These are phyloP conservation scores for Mustela lutreola DNA, from an alignment of 2,113 vertebrate species.

Conservation along the genomic window DNA sequence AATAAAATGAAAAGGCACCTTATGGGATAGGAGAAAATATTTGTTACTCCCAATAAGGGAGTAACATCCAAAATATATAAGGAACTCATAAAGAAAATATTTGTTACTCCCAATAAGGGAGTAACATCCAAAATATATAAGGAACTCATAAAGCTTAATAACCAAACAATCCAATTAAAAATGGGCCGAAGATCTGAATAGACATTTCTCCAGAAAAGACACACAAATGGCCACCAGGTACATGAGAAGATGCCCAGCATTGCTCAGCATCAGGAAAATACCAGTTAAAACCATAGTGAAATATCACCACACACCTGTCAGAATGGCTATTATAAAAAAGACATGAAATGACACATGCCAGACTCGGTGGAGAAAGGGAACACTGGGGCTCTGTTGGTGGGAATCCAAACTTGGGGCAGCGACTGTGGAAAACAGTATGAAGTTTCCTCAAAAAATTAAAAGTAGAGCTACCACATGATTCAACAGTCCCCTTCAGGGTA, in stretches of 20 bases:
- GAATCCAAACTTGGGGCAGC: background rate
- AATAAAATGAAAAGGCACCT: background rate
- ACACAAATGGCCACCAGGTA: background rate
- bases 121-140: background rate
- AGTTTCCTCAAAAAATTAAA: background rate
- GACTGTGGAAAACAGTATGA: background rate
- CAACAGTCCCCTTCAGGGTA: background rate
- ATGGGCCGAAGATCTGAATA: background rate
- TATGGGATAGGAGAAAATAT: background rate
- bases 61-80: background rate
- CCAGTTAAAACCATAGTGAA: background rate
- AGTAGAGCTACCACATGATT: background rate
- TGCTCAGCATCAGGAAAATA: background rate
- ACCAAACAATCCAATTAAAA: background rate
- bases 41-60: background rate
- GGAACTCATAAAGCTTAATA: background rate
- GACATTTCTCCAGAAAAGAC: background rate
- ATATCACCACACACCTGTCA: background rate
- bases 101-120: background rate
- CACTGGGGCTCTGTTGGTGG: background rate
- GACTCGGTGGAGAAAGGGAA: background rate
- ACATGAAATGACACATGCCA: background rate
- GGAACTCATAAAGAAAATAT: background rate
- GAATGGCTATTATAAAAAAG: background rate
- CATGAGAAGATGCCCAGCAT: background rate